Evolutionary conservation across 2,113 vertebrate species (phyloP), one percentile per base, ranked within the genome.

Genomic region (Lagenorhynchus albirostris): DNA sequence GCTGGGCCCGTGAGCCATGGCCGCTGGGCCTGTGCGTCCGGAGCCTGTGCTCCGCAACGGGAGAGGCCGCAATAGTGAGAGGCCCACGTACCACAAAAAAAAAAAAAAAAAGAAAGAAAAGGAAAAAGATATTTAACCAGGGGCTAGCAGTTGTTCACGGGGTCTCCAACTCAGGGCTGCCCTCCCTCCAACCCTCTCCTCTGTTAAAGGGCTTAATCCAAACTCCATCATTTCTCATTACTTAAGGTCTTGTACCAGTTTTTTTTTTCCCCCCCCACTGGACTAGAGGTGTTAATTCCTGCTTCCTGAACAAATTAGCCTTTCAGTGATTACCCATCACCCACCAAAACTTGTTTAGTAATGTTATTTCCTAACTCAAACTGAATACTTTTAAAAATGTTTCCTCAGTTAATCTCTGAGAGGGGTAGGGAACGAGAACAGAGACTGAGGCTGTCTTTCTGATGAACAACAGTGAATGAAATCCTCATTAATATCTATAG

Each of bases 291-390:
- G 84, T 95, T 98, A 96, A 97, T 96, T 97, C 89, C 89, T 95
- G 83, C 89, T 94, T 92, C 88, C 97, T 29, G 23, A 97, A 97
- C 86, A 97, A 97, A 97, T 74, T 91, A 96, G 95, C 87, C 41
- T 96, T 97, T 97, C 79, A 96, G 89, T 98, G 96, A 97, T 96
- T 97, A 63, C 71, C 89, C 21, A 94, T 97, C 92, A 96, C 73
- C 95, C 85, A 95, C 89, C 94, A 91, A 93, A 97, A 96, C 86
- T 14, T 41, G 93, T 88, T 82, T 93, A 74, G 94, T 96, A 71
- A 97, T 94, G 85, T 83, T 63, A 98, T 96, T 97, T 98, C 55
- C 93, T 98, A 90, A 91, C 67, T 76, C n/a, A 88, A 86, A 82
- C 29, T 23, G 73, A 95, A 74, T 93, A 74, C 29, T 65, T 82